Percentiles rank a stretch among this genome's conserved stretches.
Evolutionary conservation across 2,888 invertebrate species (phyloP).

Genomic region (Priapulus caudatus): DNA sequence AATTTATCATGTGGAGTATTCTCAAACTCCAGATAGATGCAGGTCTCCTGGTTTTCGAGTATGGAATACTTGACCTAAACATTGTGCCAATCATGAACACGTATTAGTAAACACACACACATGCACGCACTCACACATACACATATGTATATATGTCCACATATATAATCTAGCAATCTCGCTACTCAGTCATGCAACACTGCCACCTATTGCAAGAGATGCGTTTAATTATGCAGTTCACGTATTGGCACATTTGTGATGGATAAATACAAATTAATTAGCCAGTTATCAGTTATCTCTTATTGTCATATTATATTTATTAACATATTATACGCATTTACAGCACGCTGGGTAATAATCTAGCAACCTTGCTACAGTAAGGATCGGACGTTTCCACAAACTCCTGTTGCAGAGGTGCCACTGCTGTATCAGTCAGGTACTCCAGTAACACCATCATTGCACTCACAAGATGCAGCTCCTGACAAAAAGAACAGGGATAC

Average conservation of each 20-base stretch:
- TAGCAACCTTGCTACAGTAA: constrained; percentile 62
- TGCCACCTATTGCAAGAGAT: no score
- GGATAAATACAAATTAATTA: no score
- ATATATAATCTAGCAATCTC: neutral
- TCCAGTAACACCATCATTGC: constrained; percentile 58
- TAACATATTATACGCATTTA: no score
- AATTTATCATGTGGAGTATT: constrained; percentile 61
- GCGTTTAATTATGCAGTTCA: no score
- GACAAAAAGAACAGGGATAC: no score
- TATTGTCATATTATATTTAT: no score
- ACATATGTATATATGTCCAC: neutral
- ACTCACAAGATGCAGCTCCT: constrained; percentile 41
- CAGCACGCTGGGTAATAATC: no score
- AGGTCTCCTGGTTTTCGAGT: constrained; percentile 57
- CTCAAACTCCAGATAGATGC: constrained; percentile 57
- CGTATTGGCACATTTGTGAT: no score
- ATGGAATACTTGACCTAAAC: constrained; percentile 54
- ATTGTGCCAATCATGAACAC: neutral
- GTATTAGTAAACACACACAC: neutral
- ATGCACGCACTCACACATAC: constrained; percentile 23
- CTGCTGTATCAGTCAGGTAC: constrained; percentile 73
- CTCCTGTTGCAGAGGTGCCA: constrained; percentile 66
- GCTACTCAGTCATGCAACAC: no score
- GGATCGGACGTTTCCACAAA: constrained; percentile 73
- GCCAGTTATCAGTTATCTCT: no score